These are phyloP conservation scores for Chaetogeoica ovagalla DNA, from an alignment of 2,888 invertebrate species.

Conservation along the genomic window DNA sequence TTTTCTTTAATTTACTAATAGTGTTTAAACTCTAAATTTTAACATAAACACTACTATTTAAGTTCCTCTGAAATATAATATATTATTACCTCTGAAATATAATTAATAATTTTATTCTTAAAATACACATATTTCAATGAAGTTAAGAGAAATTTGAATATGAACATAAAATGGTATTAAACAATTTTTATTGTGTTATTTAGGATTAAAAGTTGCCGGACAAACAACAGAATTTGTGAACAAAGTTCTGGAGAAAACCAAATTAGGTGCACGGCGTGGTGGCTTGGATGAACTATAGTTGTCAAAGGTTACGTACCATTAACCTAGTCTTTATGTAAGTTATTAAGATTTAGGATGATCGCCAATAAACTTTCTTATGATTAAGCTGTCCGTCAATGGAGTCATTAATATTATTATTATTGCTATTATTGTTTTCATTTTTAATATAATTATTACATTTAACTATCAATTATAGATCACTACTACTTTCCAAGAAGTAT, in stretches of 20 bases:
- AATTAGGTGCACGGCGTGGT: slow-evolving; percentile 75
- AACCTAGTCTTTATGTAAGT: slow-evolving; percentile 44
- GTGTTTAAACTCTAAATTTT: too few relatives aligned
- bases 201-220: slow-evolving; percentile 86
- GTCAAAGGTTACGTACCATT: slow-evolving; percentile 43
- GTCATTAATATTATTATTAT: slow-evolving; percentile 38
- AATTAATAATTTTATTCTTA: too few relatives aligned
- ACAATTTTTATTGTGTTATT: slow-evolving; percentile 57
- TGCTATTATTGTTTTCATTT: slow-evolving; percentile 27
- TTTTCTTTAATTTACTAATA: too few relatives aligned
- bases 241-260: slow-evolving; percentile 84
- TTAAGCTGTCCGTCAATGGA: slow-evolving; percentile 29
- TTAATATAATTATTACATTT: slow-evolving; percentile 24
- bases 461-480: slow-evolving; percentile 38
- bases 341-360: slow-evolving; percentile 8
- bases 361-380: slow-evolving; percentile 28
- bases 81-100: too few relatives aligned
- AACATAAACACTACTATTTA: too few relatives aligned
- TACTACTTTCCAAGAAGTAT: slow-evolving; percentile 35
- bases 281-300: slow-evolving; percentile 69
- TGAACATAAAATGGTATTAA: neutral
- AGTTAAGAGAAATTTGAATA: neutral
- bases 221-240: slow-evolving; percentile 93
- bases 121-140: neutral
- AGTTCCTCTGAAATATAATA: too few relatives aligned